Evolutionary conservation across 2,113 vertebrate species (phyloP), one percentile per base, ranked within the genome.

Genomic region (Alethe diademata): DNA sequence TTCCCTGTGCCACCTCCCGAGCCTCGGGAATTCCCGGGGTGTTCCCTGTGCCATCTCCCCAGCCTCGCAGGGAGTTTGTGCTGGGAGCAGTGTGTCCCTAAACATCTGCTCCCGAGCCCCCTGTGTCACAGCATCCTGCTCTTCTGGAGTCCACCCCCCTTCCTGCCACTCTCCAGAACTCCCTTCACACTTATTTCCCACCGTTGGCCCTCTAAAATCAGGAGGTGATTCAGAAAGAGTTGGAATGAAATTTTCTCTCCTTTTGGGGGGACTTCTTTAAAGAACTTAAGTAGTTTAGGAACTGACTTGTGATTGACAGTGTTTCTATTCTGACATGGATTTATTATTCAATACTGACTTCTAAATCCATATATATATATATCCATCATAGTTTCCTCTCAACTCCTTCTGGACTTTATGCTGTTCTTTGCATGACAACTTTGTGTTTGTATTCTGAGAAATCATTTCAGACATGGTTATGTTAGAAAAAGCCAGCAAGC

Each of bases 31-130:
- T 11, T 12, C 20, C 47, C 1, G 31, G 29, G 24, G 28, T 4
- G 54, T 4, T 6, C 3, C 4, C 4, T 51, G 53, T 13, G 53
- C 35, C 5, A 1, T 14, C 8, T 7, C 3, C n/a, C 8, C 6
- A 57, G 22, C 25, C 31, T n/a, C 31, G 0, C 29, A 24, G 20
- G 5, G 2, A 4, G 5, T 0, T 19, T 5, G 70, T 4, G 58
- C 8, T 2, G 18, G 4, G 1, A 25, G 23, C 6, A 48, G 8
- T 15, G 19, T 4, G n/a, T 18, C 67, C 36, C 51, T 1, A 14
- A 43, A 6, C 28, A 13, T 15, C 19, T 7, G 19, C 20, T 5
- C 8, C 66, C 3, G 6, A 23, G 47, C 35, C 17, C 12, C 19
- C 50, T 5, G 8, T 10, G 14, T 4, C 23, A 3, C 17, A 31